Evolutionary conservation across 1,140 invertebrate species (phyloP), one percentile per base, ranked within the genome.

Genomic region (Zaprionus lachaisei): DNA sequence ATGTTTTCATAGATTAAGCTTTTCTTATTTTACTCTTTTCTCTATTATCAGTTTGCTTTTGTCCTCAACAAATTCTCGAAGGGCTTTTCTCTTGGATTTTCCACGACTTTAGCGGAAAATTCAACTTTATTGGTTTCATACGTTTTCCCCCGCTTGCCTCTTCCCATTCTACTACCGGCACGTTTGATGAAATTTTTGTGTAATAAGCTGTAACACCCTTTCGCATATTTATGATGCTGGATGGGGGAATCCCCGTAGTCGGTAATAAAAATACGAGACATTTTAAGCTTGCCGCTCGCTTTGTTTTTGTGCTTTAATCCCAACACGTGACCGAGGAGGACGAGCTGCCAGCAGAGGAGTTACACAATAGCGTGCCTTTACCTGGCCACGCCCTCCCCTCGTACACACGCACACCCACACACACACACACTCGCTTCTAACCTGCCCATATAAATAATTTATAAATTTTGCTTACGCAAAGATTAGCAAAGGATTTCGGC

Each of bases 241-340:
- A n/a, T 6, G 15, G 24, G 12, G 41, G 22, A 28, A 14, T 28
- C 51, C 17, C 26, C 37, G 9, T 34, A 17, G 37, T 47, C 17
- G 4, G 26, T 80, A 80, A 84, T 83, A 80, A 84, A 83, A 83
- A 81, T 67, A 78, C 55, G 78, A 81, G 81, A 81, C 81, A 84
- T 57, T 72, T 81, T 81, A 84, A 83, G 77, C 80, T 51, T 28
- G 24, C n/a, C 44, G 60, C 44, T 17, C 38, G 15, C 55, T 49
- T 31, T 56, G 24, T 72, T 34, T 54, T 24, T 47, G 67, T 58
- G 54, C 79, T 81, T 84, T 77, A 79, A 56, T 54, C 61, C 26
- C 37, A 49, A 57, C 51, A 57, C 68, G 68, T 76, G 73, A 65
- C 57, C 65, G 37, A 24, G 24, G 2, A n/a, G 20, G 60, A 17